These are phyloP conservation scores for Hippocampus guttulatus DNA, from an alignment of 2,113 vertebrate genomes.

Conservation along the genomic window DNA sequence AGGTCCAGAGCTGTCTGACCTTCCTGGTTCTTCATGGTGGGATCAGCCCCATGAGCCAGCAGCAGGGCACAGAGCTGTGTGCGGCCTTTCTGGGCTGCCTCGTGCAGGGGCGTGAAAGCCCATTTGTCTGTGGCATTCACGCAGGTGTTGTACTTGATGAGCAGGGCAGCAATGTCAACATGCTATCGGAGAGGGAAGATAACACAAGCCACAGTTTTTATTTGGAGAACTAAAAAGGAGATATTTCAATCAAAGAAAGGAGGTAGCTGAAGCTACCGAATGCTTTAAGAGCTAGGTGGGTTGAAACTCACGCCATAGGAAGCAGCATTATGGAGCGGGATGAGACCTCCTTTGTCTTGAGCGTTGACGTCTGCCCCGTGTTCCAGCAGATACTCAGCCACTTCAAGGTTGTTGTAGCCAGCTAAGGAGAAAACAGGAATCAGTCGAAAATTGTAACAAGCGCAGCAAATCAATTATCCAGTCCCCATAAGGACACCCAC, in stretches of 20 bases:
- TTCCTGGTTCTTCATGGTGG: constrained; percentile 82
- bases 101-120: constrained; percentile 79
- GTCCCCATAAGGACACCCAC: too few species aligned
- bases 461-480: neutral
- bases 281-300: neutral
- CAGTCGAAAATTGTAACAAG: neutral
- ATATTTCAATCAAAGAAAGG: neutral
- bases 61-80: constrained; percentile 79
- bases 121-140: constrained; percentile 82
- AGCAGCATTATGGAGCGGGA: constrained; percentile 97
- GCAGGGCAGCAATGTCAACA: constrained; percentile 77
- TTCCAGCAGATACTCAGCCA: constrained; percentile 96
- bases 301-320: constrained; percentile 88
- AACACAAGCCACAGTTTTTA: neutral
- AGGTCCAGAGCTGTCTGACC: constrained; percentile 78
- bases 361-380: constrained; percentile 97
- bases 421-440: constrained; percentile 67
- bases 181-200: constrained; percentile 57
- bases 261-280: neutral
- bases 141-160: constrained; percentile 80
- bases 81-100: constrained; percentile 78
- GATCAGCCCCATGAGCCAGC: constrained; percentile 78
- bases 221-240: neutral
- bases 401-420: constrained; percentile 98
- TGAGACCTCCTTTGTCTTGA: constrained; percentile 97